Evolutionary conservation across 2,797 vertebrate genomes (phyloP).

Genomic region (Lutjanus argentimaculatus): DNA sequence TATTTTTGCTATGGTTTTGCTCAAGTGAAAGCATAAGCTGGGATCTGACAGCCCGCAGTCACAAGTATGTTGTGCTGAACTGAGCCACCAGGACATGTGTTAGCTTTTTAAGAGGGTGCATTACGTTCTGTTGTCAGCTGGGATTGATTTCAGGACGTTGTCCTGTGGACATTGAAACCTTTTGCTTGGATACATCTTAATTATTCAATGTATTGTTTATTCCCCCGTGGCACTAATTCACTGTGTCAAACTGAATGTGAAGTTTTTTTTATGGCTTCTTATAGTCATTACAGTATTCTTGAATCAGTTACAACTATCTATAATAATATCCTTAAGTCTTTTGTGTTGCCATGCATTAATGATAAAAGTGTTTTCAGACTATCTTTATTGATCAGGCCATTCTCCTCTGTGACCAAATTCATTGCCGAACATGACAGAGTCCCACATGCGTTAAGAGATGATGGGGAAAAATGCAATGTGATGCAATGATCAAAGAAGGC

Average conservation of each 20-base stretch:
- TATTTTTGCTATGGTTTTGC: slow-evolving; percentile 70
- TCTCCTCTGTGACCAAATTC: slow-evolving; percentile 83
- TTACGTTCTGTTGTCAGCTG: slow-evolving; percentile 70
- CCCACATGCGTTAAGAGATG: slow-evolving; percentile 80
- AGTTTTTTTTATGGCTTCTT: slow-evolving; percentile 54
- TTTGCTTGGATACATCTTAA: slow-evolving; percentile 75
- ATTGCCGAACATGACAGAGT: slow-evolving; percentile 77
- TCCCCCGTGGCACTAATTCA: slow-evolving; percentile 69
- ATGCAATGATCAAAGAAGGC: slow-evolving; percentile 88
- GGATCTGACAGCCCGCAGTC: slow-evolving; percentile 73
- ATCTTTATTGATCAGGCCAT: slow-evolving; percentile 83
- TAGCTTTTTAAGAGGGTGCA: slow-evolving; percentile 61
- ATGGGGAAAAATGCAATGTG: slow-evolving; percentile 84
- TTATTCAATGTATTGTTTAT: slow-evolving; percentile 79
- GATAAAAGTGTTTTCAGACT: slow-evolving; percentile 78
- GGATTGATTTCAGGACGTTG: slow-evolving; percentile 78
- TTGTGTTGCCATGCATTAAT: slow-evolving; percentile 72
- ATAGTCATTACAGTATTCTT: slow-evolving; percentile 73
- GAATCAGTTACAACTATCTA: slow-evolving; percentile 74
- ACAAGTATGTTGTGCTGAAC: slow-evolving; percentile 57
- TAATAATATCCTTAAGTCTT: slow-evolving; percentile 83
- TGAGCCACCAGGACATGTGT: slow-evolving; percentile 73
- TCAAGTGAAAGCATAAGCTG: slow-evolving; percentile 73
- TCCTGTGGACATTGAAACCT: slow-evolving; percentile 78
- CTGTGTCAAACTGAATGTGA: slow-evolving; percentile 73